These are phyloP conservation scores for Willisornis vidua DNA, from an alignment of 2,113 vertebrate species.

Conservation along the genomic window DNA sequence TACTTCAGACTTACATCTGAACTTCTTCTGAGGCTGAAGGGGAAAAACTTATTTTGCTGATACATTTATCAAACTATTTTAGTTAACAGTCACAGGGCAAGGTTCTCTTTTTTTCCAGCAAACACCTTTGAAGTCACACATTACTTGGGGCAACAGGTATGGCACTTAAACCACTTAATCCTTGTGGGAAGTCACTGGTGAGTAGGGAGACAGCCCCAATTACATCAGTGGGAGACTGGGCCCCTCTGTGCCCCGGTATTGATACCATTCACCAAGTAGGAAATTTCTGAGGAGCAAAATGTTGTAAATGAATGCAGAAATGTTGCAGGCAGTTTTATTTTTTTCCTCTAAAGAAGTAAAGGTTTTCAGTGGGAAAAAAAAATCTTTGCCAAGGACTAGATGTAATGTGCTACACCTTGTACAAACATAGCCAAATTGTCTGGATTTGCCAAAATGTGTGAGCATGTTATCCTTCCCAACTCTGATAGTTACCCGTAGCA, in stretches of 20 bases:
- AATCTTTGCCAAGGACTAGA: neutral
- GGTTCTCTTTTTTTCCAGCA: neutral
- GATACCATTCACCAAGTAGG: neutral
- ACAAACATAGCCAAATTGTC: neutral
- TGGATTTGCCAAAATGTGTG: neutral
- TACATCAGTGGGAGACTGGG: fast-evolving
- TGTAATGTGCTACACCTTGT: neutral
- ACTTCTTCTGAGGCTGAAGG: neutral
- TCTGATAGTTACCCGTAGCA: neutral
- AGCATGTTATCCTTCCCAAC: neutral
- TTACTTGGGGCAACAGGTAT: neutral
- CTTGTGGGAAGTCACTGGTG: neutral
- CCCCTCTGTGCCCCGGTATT: neutral
- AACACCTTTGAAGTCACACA: neutral
- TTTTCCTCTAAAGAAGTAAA: neutral
- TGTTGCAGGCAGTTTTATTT: neutral
- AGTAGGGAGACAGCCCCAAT: neutral
- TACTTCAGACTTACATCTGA: neutral
- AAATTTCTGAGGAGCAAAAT: neutral
- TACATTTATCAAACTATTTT: neutral
- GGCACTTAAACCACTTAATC: neutral
- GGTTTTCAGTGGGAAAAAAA: neutral
- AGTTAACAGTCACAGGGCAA: neutral
- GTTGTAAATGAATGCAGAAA: neutral
- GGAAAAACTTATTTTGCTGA: neutral